Evolutionary conservation across 2,113 vertebrate species (phyloP).

Genomic region (Oceanites oceanicus): DNA sequence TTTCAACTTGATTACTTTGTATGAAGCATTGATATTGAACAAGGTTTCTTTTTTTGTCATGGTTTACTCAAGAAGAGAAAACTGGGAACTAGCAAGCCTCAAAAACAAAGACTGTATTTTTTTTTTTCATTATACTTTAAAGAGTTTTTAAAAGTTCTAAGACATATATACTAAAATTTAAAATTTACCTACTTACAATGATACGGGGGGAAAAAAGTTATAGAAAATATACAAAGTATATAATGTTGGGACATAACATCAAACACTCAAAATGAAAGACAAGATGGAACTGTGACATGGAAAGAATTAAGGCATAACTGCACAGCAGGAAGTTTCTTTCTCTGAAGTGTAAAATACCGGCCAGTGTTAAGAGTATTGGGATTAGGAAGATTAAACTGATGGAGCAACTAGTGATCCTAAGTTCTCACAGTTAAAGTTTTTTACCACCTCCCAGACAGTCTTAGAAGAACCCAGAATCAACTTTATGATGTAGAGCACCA

Average conservation of each 20-base stretch:
- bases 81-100: neutral
- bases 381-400: neutral
- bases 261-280: neutral
- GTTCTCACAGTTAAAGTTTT: neutral
- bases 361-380: neutral
- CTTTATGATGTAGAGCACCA: neutral
- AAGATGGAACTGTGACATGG: neutral
- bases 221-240: neutral
- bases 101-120: neutral
- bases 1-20: neutral
- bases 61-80: neutral
- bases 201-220: neutral
- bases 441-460: neutral
- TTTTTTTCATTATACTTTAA: neutral
- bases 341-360: neutral
- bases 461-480: neutral
- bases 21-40: neutral
- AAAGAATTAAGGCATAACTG: neutral
- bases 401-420: neutral
- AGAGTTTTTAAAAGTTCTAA: neutral
- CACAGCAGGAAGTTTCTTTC: neutral
- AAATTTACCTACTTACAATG: neutral
- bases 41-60: neutral
- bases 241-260: neutral
- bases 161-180: neutral